phyloP scores from a whole-genome alignment of 2,113 vertebrate genomes.

The Anoura caudifer region DNA sequence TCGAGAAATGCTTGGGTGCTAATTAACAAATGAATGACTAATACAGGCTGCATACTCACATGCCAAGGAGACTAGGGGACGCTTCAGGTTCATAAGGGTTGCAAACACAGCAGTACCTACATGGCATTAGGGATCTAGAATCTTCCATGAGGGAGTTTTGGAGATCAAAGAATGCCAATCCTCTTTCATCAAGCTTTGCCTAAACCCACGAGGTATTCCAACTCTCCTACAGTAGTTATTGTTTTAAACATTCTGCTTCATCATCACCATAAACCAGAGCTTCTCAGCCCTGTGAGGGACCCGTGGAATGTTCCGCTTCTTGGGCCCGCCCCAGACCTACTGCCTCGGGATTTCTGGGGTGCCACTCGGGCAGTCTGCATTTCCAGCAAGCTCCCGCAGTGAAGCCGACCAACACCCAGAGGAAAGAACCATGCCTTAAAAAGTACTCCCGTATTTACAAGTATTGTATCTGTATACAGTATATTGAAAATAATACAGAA shows the following conservation, averaged over 20 bases:
- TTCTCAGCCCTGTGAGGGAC: not conserved
- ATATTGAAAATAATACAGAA: not conserved
- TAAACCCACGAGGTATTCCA: not conserved
- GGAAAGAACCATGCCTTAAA: not conserved
- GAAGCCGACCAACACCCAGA: not conserved
- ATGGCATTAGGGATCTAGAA: not conserved
- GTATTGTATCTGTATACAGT: not conserved
- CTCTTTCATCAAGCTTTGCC: not conserved
- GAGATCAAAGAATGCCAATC: not conserved
- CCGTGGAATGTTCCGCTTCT: not conserved
- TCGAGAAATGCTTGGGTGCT: not conserved
- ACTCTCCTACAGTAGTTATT: rapidly evolving
- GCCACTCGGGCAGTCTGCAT: not conserved
- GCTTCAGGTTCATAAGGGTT: not conserved
- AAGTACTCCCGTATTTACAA: not conserved
- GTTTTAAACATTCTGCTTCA: not conserved
- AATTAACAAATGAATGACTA: not conserved
- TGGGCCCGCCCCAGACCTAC: not conserved
- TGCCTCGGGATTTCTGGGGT: not conserved
- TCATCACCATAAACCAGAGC: too few species aligned
- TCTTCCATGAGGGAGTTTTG: not conserved
- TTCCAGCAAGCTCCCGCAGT: not conserved
- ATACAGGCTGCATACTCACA: not conserved
- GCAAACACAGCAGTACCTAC: not conserved
- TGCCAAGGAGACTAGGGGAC: not conserved